Base-by-base conservation (phyloP, 1,140 invertebrate genomes). In the Adoxophyes honmai region DNA sequence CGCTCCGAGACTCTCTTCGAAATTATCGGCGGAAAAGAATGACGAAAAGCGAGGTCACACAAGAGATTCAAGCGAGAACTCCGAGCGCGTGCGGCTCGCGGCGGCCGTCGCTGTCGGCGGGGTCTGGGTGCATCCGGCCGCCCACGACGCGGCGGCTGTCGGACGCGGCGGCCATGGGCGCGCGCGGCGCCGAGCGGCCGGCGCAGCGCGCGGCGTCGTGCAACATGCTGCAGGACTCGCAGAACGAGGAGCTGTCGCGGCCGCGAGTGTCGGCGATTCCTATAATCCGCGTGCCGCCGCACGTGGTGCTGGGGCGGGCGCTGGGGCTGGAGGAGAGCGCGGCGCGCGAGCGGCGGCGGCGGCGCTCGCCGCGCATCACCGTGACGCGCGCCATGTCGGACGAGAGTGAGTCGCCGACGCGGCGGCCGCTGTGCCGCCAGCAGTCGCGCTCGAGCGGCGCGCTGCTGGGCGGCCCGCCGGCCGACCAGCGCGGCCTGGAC, bases 1-100 rank as follows among this genome's bases (percentile, higher is more conserved):
- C 90, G 0, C 76, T 95, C 9, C 89, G 92, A 61, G 92, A 94
- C 73, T 93, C 94, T 28, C 92, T 96, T 56, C 90, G 94, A 64
- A 95, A 95, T 68, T 95, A 95, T 73, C 93, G 93, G 91, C 88
- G 95, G n/a, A 95, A 95, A 83, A 92, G 95, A 81, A 91, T 94
- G 77, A 94, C 93, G 0, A 94, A 95, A 73, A 94, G 92, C 64
- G 94, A 95, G 74, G 90, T 95, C 33, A 93, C 94, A 62, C 93
- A 94, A 75, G 94, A 95, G 76, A 94, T 94, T 56, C 94, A 95
- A 75, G 94, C 94, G 3, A 88, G 94, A 60, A 95, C 94, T 1
- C 94, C 95, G 4, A 94, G 93, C 35, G 93, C 92, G 0, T 94
- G 94, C 53, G 94, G 94, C 0, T 95, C 94, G 0, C 85, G 94